Percentiles rank a stretch among this genome's conserved stretches.
phyloP scores from a whole-genome alignment of 2,113 vertebrate genomes.

The Lepisosteus oculatus region DNA sequence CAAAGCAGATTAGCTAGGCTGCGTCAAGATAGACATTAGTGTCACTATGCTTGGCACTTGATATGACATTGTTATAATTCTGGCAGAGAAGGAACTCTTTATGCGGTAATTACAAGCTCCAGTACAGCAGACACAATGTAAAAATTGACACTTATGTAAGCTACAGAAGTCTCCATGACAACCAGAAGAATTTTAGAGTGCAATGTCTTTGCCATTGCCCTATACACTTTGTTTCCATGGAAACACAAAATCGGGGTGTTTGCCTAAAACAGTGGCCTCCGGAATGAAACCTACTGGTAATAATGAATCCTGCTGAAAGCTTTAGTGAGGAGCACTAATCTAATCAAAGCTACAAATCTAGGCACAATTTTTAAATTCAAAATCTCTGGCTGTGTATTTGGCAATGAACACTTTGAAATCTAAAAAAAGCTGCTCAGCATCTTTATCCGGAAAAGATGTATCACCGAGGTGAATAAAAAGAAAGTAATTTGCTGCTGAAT shows the following conservation, averaged over 20 bases:
- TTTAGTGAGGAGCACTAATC: too few species aligned
- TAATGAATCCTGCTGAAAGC: conserved; percentile 23
- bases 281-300: conserved; percentile 55
- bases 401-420: too few species aligned
- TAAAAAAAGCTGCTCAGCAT: too few species aligned
- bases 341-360: too few species aligned
- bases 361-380: too few species aligned
- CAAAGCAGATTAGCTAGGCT: conserved; percentile 59
- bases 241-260: conserved; percentile 48
- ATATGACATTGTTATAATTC: conserved; percentile 61
- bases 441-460: too few species aligned
- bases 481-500: too few species aligned
- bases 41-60: conserved; percentile 45
- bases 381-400: too few species aligned
- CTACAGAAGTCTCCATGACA: conserved; percentile 59
- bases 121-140: conserved; percentile 37
- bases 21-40: conserved; percentile 45
- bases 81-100: conserved; percentile 50
- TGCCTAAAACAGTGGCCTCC: conserved; percentile 58
- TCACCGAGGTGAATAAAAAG: too few species aligned
- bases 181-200: conserved; percentile 53
- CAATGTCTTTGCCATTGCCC: conserved; percentile 46
- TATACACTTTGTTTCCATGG: conserved; percentile 68
- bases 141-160: conserved; percentile 69
- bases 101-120: conserved; percentile 60